Evolutionary conservation across 1,140 invertebrate genomes (phyloP).

Genomic region (Epicauta chinensis): DNA sequence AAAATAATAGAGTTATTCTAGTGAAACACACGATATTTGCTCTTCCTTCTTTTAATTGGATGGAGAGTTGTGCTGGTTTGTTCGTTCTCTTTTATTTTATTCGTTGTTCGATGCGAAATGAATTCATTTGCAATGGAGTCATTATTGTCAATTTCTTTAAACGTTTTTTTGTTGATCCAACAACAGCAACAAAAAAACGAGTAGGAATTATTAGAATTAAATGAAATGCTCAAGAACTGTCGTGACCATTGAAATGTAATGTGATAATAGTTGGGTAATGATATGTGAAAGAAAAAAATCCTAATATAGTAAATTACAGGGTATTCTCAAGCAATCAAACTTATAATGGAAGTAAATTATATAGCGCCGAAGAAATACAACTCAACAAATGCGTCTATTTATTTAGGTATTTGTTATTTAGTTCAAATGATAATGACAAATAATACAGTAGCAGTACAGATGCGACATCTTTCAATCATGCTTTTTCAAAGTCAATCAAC

Average conservation of each 20-base stretch:
- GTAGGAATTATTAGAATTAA: too few relatives aligned
- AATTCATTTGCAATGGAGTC: constrained; percentile 10
- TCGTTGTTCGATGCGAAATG: constrained; percentile 18
- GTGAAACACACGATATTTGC: constrained; percentile 33
- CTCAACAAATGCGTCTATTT: too few relatives aligned
- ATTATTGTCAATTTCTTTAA: too few relatives aligned
- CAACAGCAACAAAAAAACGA: too few relatives aligned
- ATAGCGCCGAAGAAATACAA: neutral
- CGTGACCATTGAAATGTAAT: constrained; percentile 12
- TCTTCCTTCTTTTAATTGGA: constrained; percentile 35
- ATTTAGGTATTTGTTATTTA: too few relatives aligned
- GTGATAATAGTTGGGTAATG: constrained; percentile 12
- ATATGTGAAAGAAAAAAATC: constrained; percentile 10
- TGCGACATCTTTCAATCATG: too few relatives aligned
- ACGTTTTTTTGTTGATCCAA: too few relatives aligned
- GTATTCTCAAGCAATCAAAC: constrained; percentile 11
- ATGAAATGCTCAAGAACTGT: constrained; percentile 1
- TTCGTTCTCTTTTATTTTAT: too few relatives aligned
- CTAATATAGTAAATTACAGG: constrained; percentile 13
- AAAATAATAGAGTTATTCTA: constrained; percentile 37
- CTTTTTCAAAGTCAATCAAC: too few relatives aligned
- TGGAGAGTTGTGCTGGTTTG: neutral
- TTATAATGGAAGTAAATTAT: constrained; percentile 13
- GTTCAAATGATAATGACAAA: too few relatives aligned
- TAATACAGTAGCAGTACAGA: too few relatives aligned